These are phyloP conservation scores for Patella depressa DNA, from an alignment of 2,888 invertebrate genomes.

Conservation along the genomic window DNA sequence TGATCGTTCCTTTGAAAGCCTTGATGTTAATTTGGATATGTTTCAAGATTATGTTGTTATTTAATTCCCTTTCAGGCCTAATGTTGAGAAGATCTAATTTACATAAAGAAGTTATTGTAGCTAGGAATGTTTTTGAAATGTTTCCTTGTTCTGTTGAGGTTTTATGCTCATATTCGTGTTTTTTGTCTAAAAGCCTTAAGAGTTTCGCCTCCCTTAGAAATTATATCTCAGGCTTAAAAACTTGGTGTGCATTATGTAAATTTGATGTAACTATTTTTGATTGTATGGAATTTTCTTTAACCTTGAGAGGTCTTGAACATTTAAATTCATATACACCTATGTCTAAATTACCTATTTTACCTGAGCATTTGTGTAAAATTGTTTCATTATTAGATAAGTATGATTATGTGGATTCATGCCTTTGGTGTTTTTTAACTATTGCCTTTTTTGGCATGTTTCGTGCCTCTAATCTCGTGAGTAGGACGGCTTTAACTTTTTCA, in stretches of 20 bases:
- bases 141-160: no score
- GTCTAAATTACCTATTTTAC: background rate
- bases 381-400: conserved; percentile 1
- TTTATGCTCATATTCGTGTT: no score
- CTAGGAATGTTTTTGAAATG: no score
- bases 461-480: background rate
- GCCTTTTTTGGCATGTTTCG: background rate
- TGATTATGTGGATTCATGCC: background rate
- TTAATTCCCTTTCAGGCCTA: no score
- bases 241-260: background rate
- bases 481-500: background rate
- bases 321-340: background rate
- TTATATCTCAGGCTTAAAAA: background rate
- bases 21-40: no score
- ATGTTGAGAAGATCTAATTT: no score
- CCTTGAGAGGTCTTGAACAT: background rate
- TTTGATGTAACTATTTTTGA: background rate
- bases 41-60: no score
- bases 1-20: no score
- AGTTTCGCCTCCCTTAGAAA: background rate
- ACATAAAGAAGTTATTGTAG: no score
- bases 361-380: conserved; percentile 1
- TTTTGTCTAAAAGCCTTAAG: background rate
- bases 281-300: background rate
- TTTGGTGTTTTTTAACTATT: background rate